Conservation (phyloP, 2,888 invertebrate genomes). For the Imbricaverruca yamaguchii region DNA sequence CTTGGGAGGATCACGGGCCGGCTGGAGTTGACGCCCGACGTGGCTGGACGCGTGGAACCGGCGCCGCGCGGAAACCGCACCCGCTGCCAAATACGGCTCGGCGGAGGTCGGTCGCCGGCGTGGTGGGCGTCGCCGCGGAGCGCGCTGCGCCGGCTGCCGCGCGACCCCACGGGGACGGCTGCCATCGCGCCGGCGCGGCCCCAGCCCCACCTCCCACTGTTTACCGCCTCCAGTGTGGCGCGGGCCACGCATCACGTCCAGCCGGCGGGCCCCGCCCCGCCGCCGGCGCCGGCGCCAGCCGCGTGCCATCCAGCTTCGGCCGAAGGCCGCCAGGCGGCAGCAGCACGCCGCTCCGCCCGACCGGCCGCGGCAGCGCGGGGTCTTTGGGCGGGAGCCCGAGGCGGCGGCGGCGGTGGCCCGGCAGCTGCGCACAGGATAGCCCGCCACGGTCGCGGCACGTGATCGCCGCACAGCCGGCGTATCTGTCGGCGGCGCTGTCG, state of each 20-base stretch:
- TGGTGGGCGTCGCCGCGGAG: background rate
- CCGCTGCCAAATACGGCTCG: background rate
- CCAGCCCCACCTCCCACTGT: background rate
- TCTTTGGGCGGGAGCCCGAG: background rate
- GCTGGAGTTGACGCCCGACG: too few relatives aligned
- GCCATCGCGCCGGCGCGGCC: background rate
- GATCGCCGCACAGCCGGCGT: too few relatives aligned
- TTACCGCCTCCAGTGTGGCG: background rate
- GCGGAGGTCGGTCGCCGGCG: background rate
- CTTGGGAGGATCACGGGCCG: too few relatives aligned
- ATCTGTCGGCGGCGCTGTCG: too few relatives aligned
- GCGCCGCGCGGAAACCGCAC: background rate
- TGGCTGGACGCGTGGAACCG: background rate
- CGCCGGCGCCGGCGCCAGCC: background rate
- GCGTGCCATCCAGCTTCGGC: background rate
- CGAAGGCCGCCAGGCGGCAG: constrained; percentile 7
- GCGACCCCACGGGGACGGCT: background rate
- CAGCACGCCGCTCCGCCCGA: constrained; percentile 4
- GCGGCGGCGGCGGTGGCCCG: background rate
- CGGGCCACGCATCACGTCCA: too few relatives aligned
- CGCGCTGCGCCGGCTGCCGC: background rate
- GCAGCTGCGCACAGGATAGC: background rate
- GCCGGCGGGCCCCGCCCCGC: background rate
- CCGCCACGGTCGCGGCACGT: too few relatives aligned
- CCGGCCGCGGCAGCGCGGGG: background rate